Base-by-base conservation (phyloP, 2,113 vertebrate species). In the Pachycephala philippinensis region DNA sequence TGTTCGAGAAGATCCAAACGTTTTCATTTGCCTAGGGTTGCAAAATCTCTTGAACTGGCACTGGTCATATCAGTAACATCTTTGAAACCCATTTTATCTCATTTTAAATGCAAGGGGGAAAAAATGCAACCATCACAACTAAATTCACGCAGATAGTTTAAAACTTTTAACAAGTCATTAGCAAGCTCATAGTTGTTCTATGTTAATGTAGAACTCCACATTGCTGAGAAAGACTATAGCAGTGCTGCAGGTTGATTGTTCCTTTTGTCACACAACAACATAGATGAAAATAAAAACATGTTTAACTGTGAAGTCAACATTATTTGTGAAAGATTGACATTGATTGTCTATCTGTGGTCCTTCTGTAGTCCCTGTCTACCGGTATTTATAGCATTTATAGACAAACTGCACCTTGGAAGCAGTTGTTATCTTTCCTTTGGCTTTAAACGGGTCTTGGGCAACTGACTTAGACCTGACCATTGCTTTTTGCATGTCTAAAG, bases 31-130 rank as follows among this genome's bases (percentile, higher is more conserved):
- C 33, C 19, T 75, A 50, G 30, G 35, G 27, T 87, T 78, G 56
- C 40, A 47, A 84, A 89, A 78, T 84, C 47, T 33, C 37, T 63
- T 74, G 42, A 81, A 23, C 33, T 87, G 69, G 15, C 24, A 44
- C 21, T 75, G 35, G 27, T 50, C 22, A 5, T 75, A 66, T n/a
- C 64, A 90, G 42, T 39, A 71, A 56, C 21, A n/a, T 78, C 72
- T 91, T 63, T 78, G 37, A 90, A 93, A 84, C 18, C 4, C 21
- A 8, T 92, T 84, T 91, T 89, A 17, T 37, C 57, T 77, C n/a
- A 49, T 63, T 87, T 94, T 44, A 84, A 77, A 78, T 66, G 26
- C 30, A 68, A 78, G 12, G 12, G 27, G 13, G 6, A 53, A 77
- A 35, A 74, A 78, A 47, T 45, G 50, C 23, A 66, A 18, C 15